Evolutionary conservation across 2,888 invertebrate species (phyloP).

Genomic region (Sacculina carcini): DNA sequence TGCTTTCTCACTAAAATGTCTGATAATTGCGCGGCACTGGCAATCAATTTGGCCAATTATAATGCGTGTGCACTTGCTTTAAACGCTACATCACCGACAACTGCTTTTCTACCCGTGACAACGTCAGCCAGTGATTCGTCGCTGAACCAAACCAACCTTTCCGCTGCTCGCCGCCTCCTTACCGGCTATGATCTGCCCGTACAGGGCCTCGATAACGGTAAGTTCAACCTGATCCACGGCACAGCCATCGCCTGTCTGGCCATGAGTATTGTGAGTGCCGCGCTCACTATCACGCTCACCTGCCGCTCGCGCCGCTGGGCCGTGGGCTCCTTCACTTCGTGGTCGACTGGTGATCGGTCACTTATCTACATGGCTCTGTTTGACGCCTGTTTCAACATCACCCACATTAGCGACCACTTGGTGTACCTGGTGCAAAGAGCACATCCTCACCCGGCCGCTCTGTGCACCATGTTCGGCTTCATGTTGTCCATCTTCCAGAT

Average conservation of each 20-base stretch:
- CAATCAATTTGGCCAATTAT: too few species aligned
- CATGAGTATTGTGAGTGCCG: not conserved
- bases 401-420: not conserved
- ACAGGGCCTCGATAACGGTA: not conserved
- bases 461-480: slow-evolving; percentile 1
- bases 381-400: not conserved
- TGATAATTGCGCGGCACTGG: too few species aligned
- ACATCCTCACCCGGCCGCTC: not conserved
- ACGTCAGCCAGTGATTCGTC: too few species aligned
- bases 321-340: not conserved
- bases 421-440: not conserved
- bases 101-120: too few species aligned
- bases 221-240: not conserved
- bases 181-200: not conserved
- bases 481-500: not conserved
- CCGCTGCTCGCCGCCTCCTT: too few species aligned
- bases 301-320: not conserved
- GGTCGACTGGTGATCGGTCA: not conserved
- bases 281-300: not conserved
- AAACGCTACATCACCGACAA: too few species aligned
- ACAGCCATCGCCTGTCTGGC: not conserved
- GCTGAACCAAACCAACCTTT: too few species aligned
- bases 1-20: too few species aligned
- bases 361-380: not conserved
- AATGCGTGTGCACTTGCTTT: too few species aligned